A percentile compares a stretch with the other conserved stretches of the same genome.
phyloP scores from a whole-genome alignment of 2,113 vertebrate species.

The Saguinus imperator region DNA sequence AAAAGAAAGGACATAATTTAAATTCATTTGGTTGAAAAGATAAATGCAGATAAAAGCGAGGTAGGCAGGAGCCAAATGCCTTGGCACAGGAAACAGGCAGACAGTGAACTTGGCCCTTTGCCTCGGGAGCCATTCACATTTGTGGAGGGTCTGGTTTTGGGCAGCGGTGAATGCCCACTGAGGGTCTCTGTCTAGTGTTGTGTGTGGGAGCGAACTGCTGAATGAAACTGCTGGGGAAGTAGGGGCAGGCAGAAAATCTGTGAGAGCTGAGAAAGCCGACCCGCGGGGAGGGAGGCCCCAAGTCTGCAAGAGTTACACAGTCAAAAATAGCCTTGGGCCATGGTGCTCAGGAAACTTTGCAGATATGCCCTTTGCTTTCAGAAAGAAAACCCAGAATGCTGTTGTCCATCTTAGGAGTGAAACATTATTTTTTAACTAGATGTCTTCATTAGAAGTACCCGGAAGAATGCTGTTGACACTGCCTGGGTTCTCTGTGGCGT shows the following conservation, averaged over 20 bases:
- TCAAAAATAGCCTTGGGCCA: slow-evolving; percentile 29
- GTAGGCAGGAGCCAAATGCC: slow-evolving; percentile 51
- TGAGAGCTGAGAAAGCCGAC: background rate
- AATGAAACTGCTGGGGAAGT: background rate
- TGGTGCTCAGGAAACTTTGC: background rate
- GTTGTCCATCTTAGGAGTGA: slow-evolving; percentile 22
- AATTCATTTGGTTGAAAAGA: slow-evolving; percentile 71
- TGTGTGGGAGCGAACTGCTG: no score
- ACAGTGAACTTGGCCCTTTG: slow-evolving; percentile 1
- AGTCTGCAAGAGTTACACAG: background rate
- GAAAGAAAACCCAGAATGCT: background rate
- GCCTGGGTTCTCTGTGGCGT: background rate
- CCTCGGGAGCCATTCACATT: background rate
- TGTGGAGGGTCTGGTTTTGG: background rate
- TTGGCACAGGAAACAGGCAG: slow-evolving; percentile 58
- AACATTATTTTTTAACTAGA: background rate
- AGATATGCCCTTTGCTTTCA: slow-evolving; percentile 44
- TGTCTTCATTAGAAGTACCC: slow-evolving; percentile 33
- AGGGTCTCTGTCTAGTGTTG: background rate
- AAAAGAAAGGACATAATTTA: slow-evolving; percentile 71
- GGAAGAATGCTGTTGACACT: background rate
- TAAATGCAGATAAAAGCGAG: slow-evolving; percentile 73
- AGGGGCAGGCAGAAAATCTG: background rate
- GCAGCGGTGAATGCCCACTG: background rate
- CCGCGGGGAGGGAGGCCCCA: fast-evolving